phyloP scores from a whole-genome alignment of 2,888 invertebrate genomes.

The Caenorhabditis doughertyi region DNA sequence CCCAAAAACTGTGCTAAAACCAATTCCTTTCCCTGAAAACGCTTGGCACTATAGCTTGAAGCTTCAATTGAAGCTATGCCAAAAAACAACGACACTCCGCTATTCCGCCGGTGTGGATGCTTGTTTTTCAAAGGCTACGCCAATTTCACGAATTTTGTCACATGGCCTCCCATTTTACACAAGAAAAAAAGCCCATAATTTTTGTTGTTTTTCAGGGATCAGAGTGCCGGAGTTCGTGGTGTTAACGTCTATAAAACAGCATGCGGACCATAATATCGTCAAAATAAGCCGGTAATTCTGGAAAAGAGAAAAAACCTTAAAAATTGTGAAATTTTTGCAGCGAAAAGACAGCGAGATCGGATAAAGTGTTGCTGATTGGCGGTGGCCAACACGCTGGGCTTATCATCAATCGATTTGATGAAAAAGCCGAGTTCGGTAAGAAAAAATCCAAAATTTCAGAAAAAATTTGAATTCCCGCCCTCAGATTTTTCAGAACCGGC shows the following conservation, averaged over 20 bases:
- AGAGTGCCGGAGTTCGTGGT: slow-evolving; percentile 66
- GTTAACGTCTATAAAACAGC: slow-evolving; percentile 73
- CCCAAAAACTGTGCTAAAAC: neutral
- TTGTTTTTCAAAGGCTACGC: slow-evolving; percentile 16
- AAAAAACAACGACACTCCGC: slow-evolving; percentile 36
- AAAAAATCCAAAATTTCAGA: no score
- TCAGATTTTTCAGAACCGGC: slow-evolving; percentile 27
- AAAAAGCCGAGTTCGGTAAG: slow-evolving; percentile 83
- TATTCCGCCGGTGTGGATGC: no score
- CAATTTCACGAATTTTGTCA: slow-evolving; percentile 29
- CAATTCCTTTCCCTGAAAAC: neutral
- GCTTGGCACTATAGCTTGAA: slow-evolving; percentile 21
- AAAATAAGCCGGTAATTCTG: slow-evolving; percentile 66
- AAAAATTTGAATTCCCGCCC: no score
- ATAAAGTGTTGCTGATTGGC: slow-evolving; percentile 88
- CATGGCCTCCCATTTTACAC: neutral
- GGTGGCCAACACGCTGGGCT: slow-evolving; percentile 97
- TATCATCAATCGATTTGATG: slow-evolving; percentile 90
- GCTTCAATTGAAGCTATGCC: no score
- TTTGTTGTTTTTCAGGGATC: slow-evolving; percentile 39
- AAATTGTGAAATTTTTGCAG: no score
- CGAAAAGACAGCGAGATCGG: slow-evolving; percentile 60
- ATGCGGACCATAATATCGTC: slow-evolving; percentile 68
- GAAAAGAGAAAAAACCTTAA: neutral
- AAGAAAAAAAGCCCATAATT: neutral